These are phyloP conservation scores for Rhabdomys dilectus DNA, from an alignment of 2,113 vertebrate genomes.

Conservation along the genomic window DNA sequence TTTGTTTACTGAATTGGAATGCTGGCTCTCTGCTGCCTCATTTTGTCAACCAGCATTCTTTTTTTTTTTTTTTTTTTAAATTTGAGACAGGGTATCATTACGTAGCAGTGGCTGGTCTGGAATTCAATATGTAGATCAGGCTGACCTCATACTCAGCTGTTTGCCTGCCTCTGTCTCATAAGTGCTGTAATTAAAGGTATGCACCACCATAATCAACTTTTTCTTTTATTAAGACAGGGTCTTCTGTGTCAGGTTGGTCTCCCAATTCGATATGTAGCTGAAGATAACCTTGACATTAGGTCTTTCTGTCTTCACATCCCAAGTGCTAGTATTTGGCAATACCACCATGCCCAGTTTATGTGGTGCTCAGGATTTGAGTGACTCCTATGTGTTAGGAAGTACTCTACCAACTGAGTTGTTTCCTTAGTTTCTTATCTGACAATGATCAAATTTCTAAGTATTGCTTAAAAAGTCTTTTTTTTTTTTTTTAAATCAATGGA, in stretches of 20 bases:
- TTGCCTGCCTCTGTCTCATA: background rate
- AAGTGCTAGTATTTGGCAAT: background rate
- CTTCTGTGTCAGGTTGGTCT: background rate
- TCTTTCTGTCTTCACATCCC: background rate
- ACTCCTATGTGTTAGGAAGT: background rate
- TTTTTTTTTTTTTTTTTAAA: background rate
- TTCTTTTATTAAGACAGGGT: background rate
- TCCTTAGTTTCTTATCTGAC: background rate
- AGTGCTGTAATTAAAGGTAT: background rate
- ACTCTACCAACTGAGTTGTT: background rate
- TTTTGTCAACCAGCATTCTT: background rate
- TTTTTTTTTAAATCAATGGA: background rate
- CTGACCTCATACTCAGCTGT: background rate
- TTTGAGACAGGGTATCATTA: background rate
- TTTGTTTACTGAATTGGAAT: conserved; percentile 39
- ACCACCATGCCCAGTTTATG: background rate
- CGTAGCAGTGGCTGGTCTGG: background rate
- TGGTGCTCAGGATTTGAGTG: background rate
- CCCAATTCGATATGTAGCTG: background rate
- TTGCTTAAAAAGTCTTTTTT: conserved; percentile 6
- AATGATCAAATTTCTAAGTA: background rate
- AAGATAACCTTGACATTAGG: background rate
- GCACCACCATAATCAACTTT: background rate
- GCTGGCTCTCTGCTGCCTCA: background rate
- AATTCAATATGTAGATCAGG: background rate